Evolutionary conservation across 2,888 invertebrate genomes (phyloP).

Genomic region (Synergus umbraculus): DNA sequence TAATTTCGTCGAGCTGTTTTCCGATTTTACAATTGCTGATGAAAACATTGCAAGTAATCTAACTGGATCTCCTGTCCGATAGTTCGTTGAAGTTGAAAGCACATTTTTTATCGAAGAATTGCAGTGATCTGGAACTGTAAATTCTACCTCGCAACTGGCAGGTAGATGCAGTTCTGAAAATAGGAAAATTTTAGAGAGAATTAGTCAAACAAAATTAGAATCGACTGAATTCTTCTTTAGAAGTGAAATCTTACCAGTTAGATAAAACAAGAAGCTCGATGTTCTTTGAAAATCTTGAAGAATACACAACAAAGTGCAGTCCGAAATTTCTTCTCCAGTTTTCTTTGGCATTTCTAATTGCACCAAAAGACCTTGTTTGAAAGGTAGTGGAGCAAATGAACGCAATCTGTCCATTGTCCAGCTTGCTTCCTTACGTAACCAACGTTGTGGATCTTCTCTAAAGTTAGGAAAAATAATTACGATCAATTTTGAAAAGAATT

Average conservation of each 20-base stretch:
- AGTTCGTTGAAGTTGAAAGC: conserved; percentile 65
- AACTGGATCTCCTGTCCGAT: conserved; percentile 70
- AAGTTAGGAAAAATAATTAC: conserved; percentile 8
- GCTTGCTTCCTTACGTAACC: conserved; percentile 78
- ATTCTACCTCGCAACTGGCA: conserved; percentile 76
- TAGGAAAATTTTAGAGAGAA: neutral
- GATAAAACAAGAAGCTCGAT: conserved; percentile 78
- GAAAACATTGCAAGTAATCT: conserved; percentile 77
- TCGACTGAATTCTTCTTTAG: neutral
- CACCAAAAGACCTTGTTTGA: conserved; percentile 79
- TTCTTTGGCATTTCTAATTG: conserved; percentile 75
- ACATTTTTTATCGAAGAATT: conserved; percentile 65
- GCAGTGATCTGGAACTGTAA: conserved; percentile 71
- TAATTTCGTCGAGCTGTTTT: conserved; percentile 63
- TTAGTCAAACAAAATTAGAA: conserved; percentile 4
- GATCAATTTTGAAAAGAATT: conserved; percentile 16
- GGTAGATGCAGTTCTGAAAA: conserved; percentile 76
- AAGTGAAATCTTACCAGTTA: conserved; percentile 74
- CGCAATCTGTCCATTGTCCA: conserved; percentile 78
- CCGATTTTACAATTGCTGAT: conserved; percentile 72
- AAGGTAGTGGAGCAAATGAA: conserved; percentile 79
- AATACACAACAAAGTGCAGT: conserved; percentile 72
- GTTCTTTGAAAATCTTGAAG: conserved; percentile 80
- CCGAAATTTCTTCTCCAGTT: conserved; percentile 68
- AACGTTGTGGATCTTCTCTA: conserved; percentile 79